Evolutionary conservation across 2,888 invertebrate genomes (phyloP), one percentile per base, ranked within the genome.

Genomic region (Papilio elwesi): DNA sequence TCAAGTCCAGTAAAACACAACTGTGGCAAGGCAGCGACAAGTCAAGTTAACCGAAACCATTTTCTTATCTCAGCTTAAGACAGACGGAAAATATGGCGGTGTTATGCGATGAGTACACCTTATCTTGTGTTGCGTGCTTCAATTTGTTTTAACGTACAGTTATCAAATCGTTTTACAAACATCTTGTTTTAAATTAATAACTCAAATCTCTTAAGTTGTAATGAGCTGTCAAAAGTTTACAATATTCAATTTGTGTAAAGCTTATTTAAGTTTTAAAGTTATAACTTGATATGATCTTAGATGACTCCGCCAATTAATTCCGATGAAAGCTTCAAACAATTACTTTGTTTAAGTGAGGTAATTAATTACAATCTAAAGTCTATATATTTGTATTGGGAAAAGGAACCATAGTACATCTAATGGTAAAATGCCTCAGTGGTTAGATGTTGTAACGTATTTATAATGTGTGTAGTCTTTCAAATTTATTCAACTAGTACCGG

Each of bases 271-370:
- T 63, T 63, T 2, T 63, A 11, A 38, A 13, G 13, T 6, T 38
- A 59, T 38, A 63, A 63, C 62, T 43, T 63, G 47, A 48, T 6
- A 48, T 63, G 47, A 63, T 47, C 43, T 11, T 10, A 15, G 63
- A 47, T 8, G 43, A 43, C 63, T 47, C 11, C 12, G 48, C 11
- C 48, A 63, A 9, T 48, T 63, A 48, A 16, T 1, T 43, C 43
- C 2, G 43, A 43, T 6, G 12, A 49, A n/a, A 4, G 13, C 57
- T 59, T 59, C 6, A 6, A 13, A 38, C 36, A 43, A 26, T 8
- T 38, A 38, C 0, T 38, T 38, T n/a, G 38, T 59, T 9, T 36
- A 55, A 10, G 9, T 8, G 16, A 6, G 6, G 8, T n/a, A 0
- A 59, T n/a, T 59, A 13, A 36, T 57, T 57, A 36, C 13, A 57